These are phyloP conservation scores for Moxostoma hubbsi DNA, from an alignment of 2,797 vertebrate species.

Conservation along the genomic window DNA sequence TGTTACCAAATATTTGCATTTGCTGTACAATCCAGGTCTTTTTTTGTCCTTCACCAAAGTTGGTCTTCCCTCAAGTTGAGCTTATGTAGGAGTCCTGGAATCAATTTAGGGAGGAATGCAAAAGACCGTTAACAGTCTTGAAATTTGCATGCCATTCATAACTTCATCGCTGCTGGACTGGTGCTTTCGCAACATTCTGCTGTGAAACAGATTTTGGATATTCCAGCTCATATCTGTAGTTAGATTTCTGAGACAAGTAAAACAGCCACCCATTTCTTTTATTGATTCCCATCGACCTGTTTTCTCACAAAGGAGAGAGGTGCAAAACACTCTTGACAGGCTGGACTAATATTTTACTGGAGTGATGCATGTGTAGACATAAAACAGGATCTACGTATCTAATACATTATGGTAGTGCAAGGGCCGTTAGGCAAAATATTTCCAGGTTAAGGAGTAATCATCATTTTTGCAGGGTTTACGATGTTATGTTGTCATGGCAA, in stretches of 20 bases:
- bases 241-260: slow-evolving; percentile 36
- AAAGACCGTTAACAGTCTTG: slow-evolving; percentile 37
- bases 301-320: slow-evolving; percentile 28
- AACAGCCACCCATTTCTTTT: slow-evolving; percentile 15
- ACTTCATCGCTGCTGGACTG: slow-evolving; percentile 16
- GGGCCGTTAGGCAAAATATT: not conserved
- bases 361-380: slow-evolving; percentile 6
- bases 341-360: slow-evolving; percentile 22
- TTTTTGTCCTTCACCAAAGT: slow-evolving; percentile 1
- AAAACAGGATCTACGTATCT: slow-evolving; percentile 10
- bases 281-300: slow-evolving; percentile 37
- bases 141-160: slow-evolving; percentile 47
- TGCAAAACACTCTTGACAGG: slow-evolving; percentile 19
- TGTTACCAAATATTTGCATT: not conserved
- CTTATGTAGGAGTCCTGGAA: slow-evolving; percentile 52
- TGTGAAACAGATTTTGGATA: not conserved
- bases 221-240: not conserved
- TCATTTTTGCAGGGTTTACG: too few relatives aligned
- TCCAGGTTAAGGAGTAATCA: too few relatives aligned
- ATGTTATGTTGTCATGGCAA: too few relatives aligned
- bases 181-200: not conserved
- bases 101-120: slow-evolving; percentile 60
- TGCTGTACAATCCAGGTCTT: too few relatives aligned
- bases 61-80: slow-evolving; percentile 43
- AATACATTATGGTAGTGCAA: not conserved